A percentile compares a stretch with the other conserved stretches of the same genome.
phyloP scores from a whole-genome alignment of 1,140 invertebrate genomes.

The Drosophila malerkotliana region DNA sequence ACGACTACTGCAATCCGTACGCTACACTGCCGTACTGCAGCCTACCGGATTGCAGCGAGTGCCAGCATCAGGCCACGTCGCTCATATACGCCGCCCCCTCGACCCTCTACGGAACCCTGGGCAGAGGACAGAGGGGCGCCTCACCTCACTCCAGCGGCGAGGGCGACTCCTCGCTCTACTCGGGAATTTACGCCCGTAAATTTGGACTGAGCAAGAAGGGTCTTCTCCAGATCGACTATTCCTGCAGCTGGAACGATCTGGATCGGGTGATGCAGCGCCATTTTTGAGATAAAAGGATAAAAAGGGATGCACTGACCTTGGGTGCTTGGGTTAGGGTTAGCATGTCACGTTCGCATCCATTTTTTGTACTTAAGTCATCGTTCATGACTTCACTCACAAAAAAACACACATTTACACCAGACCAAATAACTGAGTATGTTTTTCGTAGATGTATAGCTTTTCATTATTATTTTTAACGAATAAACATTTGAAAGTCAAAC shows the following conservation, averaged over 20 bases:
- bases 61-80: slow-evolving; percentile 66
- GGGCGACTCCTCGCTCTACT: slow-evolving; percentile 76
- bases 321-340: slow-evolving; percentile 63
- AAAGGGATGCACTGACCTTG: slow-evolving; percentile 8
- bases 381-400: slow-evolving; percentile 12
- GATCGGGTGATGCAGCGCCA: slow-evolving; percentile 85
- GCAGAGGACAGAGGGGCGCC: slow-evolving; percentile 11
- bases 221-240: slow-evolving; percentile 89
- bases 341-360: slow-evolving; percentile 39
- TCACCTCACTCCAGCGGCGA: slow-evolving; percentile 45
- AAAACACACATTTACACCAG: slow-evolving; percentile 9
- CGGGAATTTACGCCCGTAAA: slow-evolving; percentile 82
- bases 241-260: slow-evolving; percentile 87
- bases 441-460: slow-evolving; percentile 39
- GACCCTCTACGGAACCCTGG: slow-evolving; percentile 65
- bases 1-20: slow-evolving; percentile 79
- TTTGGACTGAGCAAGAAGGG: slow-evolving; percentile 87
- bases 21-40: slow-evolving; percentile 76
- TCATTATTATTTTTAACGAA: slow-evolving; percentile 24
- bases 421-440: slow-evolving; percentile 50
- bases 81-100: slow-evolving; percentile 71
- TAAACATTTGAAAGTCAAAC: slow-evolving; percentile 30
- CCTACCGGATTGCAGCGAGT: slow-evolving; percentile 76
- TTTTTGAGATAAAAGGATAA: slow-evolving; percentile 32
- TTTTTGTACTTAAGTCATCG: slow-evolving; percentile 49